phyloP scores from a whole-genome alignment of 2,888 invertebrate species.

The Drosophila yooni region DNA sequence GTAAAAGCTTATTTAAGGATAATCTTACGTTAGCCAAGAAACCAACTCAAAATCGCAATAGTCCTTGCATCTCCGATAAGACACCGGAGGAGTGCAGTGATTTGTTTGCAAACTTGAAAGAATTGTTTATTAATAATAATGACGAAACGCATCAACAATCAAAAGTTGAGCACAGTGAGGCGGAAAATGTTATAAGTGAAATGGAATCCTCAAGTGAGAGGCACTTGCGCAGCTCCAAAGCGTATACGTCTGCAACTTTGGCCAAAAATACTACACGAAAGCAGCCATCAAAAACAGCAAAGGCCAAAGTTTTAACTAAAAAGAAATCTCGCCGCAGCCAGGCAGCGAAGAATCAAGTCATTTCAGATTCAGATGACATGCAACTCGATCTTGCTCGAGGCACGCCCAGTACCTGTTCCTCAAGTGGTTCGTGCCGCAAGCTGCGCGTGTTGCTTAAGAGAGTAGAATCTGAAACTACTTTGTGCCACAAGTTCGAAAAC shows the following conservation, averaged over 20 bases:
- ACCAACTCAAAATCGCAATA: constrained; percentile 17
- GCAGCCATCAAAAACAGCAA: background rate
- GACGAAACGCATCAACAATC: background rate
- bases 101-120: background rate
- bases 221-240: constrained; percentile 1
- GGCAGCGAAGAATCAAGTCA: background rate
- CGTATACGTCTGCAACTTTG: background rate
- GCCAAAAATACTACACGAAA: background rate
- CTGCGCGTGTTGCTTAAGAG: constrained; percentile 25
- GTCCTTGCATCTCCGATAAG: constrained; percentile 20
- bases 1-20: constrained; percentile 3
- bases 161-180: background rate
- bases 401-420: constrained; percentile 8
- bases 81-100: constrained; percentile 12
- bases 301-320: background rate
- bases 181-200: background rate
- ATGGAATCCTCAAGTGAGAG: background rate
- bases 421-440: constrained; percentile 7
- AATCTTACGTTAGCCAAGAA: background rate
- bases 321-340: background rate
- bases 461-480: background rate
- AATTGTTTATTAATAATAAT: background rate
- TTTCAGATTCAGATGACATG: background rate
- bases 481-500: background rate
- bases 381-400: background rate